Base-by-base conservation (phyloP, 2,888 invertebrate genomes). In the Lasioglossum malachurum region DNA sequence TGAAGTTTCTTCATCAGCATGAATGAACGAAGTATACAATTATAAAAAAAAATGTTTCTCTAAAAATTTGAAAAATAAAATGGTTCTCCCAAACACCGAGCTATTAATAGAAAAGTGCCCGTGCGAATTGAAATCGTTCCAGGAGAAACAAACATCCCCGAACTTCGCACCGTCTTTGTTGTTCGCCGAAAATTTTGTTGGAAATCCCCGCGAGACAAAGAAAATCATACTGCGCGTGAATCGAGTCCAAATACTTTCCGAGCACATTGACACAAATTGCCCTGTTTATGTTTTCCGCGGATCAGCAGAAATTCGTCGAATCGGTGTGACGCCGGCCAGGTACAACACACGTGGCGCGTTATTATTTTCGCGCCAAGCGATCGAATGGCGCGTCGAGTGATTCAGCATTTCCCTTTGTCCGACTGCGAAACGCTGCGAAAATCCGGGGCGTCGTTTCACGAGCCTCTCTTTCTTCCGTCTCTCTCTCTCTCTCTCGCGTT, bases 321-420 rank as follows among this genome's bases (percentile, higher is more conserved):
- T 73, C 16, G 1, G 35, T 31, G 1, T 35, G 35, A 67, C 67
- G 67, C 67, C 67, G 67, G 69, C 41, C 31, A 73, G 49, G 73
- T 76, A 72, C 86, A 23, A 5, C 27, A 64, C 89, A 87, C 90
- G 90, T 87, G 90, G 90, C 64, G 76, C n/a, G 78, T 87, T 82
- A 84, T 86, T 90, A 89, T 90, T 89, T 85, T 86, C 86, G 86
- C 80, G 88, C 41, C 76, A 82, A 80, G 38, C 49, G 77, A 84
- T 86, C 85, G 78, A 80, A 82, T 83, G 87, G 82, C 87, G 88
- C 89, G 82, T 87, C 87, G 82, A 80, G 86, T 93, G 93, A 93
- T 92, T 93, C 92, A 92, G 93, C 92, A 73, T 77, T 88, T 89
- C 91, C 90, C 93, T 93, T 93, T 93, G 92, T 93, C 80, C 82